phyloP scores from a whole-genome alignment of 1,140 invertebrate species.

The Tyrophagus putrescentiae region DNA sequence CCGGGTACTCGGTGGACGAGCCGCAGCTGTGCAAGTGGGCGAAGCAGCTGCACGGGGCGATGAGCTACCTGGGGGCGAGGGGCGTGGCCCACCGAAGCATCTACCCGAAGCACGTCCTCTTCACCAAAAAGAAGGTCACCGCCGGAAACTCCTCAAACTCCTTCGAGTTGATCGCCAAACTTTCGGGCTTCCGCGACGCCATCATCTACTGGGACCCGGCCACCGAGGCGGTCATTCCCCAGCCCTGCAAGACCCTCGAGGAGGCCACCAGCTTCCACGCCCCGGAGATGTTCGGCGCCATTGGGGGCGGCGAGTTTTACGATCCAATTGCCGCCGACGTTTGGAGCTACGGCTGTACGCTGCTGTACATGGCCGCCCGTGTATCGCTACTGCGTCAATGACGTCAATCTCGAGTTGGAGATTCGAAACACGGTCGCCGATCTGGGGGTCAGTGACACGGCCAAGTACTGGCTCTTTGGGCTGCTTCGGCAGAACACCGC shows the following conservation, averaged over 20 bases:
- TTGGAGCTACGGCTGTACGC: not conserved
- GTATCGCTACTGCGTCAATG: not conserved
- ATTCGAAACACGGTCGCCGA: not conserved
- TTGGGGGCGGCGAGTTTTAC: not conserved
- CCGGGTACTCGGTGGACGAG: not conserved
- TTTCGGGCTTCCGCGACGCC: not conserved
- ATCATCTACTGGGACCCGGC: conserved; percentile 6
- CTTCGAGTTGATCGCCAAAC: not conserved
- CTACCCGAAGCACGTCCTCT: not conserved
- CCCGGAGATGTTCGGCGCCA: not conserved
- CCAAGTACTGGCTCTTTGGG: not conserved
- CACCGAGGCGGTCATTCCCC: not conserved
- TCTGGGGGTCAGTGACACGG: not conserved
- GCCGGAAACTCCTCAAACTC: not conserved
- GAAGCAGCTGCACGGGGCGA: not conserved
- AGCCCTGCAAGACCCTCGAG: not conserved
- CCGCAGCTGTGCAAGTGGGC: not conserved
- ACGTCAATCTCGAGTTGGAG: not conserved
- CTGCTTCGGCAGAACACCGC: not conserved
- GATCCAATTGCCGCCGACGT: not conserved
- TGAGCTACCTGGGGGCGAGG: not conserved
- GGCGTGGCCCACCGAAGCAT: not conserved
- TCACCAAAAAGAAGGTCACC: no score
- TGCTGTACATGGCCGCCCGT: not conserved
- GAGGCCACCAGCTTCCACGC: not conserved